These are phyloP conservation scores for Aramus guarauna DNA, from an alignment of 2,113 vertebrate species.

Conservation along the genomic window DNA sequence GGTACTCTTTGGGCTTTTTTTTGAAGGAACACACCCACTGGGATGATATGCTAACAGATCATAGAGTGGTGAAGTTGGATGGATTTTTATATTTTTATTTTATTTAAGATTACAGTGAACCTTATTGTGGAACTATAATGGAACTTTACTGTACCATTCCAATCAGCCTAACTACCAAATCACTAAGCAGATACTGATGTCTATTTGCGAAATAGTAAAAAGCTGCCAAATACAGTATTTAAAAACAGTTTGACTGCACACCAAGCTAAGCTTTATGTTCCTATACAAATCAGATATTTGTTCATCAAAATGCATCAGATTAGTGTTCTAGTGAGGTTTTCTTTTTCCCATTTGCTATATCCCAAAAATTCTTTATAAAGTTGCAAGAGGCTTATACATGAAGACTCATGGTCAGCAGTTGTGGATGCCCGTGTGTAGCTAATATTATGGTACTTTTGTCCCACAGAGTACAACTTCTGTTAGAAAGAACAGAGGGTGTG, in stretches of 20 bases:
- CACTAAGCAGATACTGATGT: not conserved
- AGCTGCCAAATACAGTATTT: not conserved
- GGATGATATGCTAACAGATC: not conserved
- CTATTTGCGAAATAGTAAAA: not conserved
- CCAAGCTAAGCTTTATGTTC: not conserved
- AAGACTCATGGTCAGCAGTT: not conserved
- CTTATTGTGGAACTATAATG: not conserved
- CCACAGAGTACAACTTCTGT: constrained; percentile 57
- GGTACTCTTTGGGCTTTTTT: constrained; percentile 56
- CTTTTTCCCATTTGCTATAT: not conserved
- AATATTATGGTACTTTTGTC: not conserved
- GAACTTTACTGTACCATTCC: not conserved
- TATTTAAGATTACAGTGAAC: not conserved
- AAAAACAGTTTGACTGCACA: not conserved
- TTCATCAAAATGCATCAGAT: not conserved
- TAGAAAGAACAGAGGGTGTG: constrained; percentile 9
- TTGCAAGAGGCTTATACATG: not conserved
- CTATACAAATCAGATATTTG: not conserved
- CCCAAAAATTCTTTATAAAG: not conserved
- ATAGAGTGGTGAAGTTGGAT: not conserved
- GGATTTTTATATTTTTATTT: not conserved
- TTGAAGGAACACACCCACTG: not conserved
- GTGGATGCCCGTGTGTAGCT: not conserved
- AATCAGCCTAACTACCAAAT: not conserved
- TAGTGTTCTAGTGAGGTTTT: not conserved